Conservation (phyloP, 2,797 vertebrate species). For the Botia kubotai region DNA sequence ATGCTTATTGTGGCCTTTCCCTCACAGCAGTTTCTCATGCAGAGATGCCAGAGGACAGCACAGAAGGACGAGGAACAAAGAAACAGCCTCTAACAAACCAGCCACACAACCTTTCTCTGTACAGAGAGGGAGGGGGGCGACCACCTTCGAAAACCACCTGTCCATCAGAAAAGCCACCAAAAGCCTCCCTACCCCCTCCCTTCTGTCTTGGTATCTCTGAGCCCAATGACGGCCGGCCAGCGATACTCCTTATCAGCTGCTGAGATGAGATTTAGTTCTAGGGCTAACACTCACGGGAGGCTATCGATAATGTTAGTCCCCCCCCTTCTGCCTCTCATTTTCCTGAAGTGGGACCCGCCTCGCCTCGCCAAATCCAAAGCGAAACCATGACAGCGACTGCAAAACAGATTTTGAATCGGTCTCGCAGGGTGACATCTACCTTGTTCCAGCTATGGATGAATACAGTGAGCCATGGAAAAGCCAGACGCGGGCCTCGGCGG, state of each 20-base stretch:
- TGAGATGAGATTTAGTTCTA: conserved; percentile 56
- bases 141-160: conserved; percentile 42
- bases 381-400: conserved; percentile 35
- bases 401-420: conserved; percentile 37
- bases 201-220: conserved; percentile 31
- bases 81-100: conserved; percentile 44
- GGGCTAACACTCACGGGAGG: conserved; percentile 42
- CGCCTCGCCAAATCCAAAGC: conserved; percentile 16
- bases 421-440: conserved; percentile 10
- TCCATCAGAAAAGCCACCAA: conserved; percentile 50
- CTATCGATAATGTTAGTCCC: conserved; percentile 53
- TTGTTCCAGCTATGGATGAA: conserved; percentile 35
- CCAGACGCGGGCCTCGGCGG: not conserved
- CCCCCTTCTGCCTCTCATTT: conserved; percentile 47
- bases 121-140: conserved; percentile 16
- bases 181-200: not conserved
- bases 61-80: conserved; percentile 61
- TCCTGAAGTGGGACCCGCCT: conserved; percentile 40
- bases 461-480: conserved; percentile 35
- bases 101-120: conserved; percentile 35
- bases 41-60: conserved; percentile 55
- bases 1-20: conserved; percentile 43
- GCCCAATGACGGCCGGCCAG: conserved; percentile 45
- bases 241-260: conserved; percentile 56
- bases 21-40: conserved; percentile 31